A percentile compares a stretch with the other conserved stretches of the same genome.
phyloP scores from a whole-genome alignment of 2,888 invertebrate genomes.

The Zaprionus obscuricornis region DNA sequence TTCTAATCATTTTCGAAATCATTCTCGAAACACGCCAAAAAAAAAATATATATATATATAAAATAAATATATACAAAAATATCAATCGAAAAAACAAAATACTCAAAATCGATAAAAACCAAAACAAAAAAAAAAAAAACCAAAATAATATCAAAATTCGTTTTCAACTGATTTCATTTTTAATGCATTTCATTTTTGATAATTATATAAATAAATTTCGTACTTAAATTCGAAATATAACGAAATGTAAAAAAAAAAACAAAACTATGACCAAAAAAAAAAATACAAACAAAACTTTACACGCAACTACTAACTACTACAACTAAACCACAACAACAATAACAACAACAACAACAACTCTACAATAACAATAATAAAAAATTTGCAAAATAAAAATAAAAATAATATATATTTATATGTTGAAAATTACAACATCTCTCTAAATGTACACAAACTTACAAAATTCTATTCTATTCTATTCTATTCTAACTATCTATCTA shows the following conservation, averaged over 20 bases:
- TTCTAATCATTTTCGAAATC: slow-evolving; percentile 80
- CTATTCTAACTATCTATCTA: slow-evolving; percentile 23
- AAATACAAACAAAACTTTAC: slow-evolving; percentile 43
- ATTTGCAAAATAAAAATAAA: slow-evolving; percentile 14
- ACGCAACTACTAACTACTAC: slow-evolving; percentile 39
- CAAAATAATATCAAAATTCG: slow-evolving; percentile 10
- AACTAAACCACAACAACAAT: slow-evolving; percentile 44
- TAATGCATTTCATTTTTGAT: slow-evolving; percentile 69
- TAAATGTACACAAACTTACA: slow-evolving; percentile 49
- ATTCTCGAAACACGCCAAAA: slow-evolving; percentile 68
- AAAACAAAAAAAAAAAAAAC: slow-evolving; percentile 24
- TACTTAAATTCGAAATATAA: slow-evolving; percentile 60
- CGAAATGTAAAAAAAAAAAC: slow-evolving; percentile 36
- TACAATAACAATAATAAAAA: slow-evolving; percentile 51
- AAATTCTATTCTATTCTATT: no score
- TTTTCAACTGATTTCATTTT: slow-evolving; percentile 58
- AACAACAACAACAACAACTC: slow-evolving; percentile 49
- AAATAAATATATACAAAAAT: neutral
- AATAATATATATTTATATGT: slow-evolving; percentile 34
- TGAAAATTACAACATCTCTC: no score
- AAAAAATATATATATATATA: slow-evolving; percentile 8
- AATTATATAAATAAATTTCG: slow-evolving; percentile 49
- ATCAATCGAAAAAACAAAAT: slow-evolving; percentile 13
- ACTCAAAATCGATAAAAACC: slow-evolving; percentile 43
- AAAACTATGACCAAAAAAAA: slow-evolving; percentile 29